Evolutionary conservation across 1,140 invertebrate species (phyloP).

Genomic region (Hylaeus volcanicus): DNA sequence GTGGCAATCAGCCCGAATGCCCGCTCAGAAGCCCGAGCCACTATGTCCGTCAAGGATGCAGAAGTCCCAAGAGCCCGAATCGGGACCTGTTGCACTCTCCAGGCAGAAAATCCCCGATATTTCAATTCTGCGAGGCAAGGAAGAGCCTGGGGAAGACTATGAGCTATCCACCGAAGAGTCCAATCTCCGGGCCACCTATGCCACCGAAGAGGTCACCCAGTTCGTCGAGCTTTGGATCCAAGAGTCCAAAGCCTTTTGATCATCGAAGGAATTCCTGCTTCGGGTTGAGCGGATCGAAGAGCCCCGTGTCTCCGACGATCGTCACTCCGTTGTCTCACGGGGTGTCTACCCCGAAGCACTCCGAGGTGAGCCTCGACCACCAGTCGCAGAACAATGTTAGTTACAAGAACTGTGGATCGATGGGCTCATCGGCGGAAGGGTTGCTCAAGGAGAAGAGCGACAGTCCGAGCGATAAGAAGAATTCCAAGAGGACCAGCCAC

Average conservation of each 20-base stretch:
- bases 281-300: slow-evolving; percentile 55
- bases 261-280: slow-evolving; percentile 68
- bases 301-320: slow-evolving; percentile 68
- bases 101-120: slow-evolving; percentile 54
- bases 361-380: slow-evolving; percentile 24
- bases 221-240: slow-evolving; percentile 60
- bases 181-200: slow-evolving; percentile 38
- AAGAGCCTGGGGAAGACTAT: slow-evolving; percentile 71
- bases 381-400: neutral
- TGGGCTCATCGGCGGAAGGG: slow-evolving; percentile 24
- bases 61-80: slow-evolving; percentile 63
- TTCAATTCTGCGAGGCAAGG: slow-evolving; percentile 70
- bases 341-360: slow-evolving; percentile 44
- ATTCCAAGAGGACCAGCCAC: slow-evolving; percentile 52
- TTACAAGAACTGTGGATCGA: slow-evolving; percentile 30
- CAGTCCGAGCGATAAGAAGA: slow-evolving; percentile 31
- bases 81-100: slow-evolving; percentile 45
- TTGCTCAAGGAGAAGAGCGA: slow-evolving; percentile 26
- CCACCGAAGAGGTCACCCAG: slow-evolving; percentile 45
- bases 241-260: slow-evolving; percentile 59
- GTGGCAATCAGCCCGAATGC: slow-evolving; percentile 21
- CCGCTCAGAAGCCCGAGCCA: slow-evolving; percentile 57
- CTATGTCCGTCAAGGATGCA: slow-evolving; percentile 53
- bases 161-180: slow-evolving; percentile 70
- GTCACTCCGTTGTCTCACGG: slow-evolving; percentile 49